Evolutionary conservation across 2,113 vertebrate species (phyloP).

Genomic region (Symphodus melops): DNA sequence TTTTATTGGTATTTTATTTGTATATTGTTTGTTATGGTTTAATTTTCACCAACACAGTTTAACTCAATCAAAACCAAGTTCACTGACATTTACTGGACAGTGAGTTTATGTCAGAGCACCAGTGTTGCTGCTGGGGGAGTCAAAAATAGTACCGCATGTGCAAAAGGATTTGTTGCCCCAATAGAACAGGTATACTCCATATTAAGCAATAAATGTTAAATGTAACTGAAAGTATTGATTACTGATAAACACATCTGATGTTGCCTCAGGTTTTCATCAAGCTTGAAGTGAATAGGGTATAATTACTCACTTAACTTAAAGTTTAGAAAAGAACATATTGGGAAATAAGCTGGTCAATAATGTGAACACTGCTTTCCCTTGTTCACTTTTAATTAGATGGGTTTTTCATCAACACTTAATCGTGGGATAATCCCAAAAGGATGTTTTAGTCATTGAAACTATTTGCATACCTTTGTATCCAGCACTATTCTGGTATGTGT

Average conservation of each 20-base stretch:
- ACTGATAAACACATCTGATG: not conserved
- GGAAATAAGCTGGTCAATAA: conserved; percentile 33
- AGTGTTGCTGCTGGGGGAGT: not conserved
- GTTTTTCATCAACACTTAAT: conserved; percentile 19
- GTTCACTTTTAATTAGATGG: conserved; percentile 60
- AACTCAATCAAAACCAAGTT: not conserved
- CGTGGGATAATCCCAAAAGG: conserved; percentile 32
- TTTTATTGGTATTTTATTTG: not conserved
- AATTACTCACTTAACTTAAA: conserved; percentile 13
- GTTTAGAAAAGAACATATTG: conserved; percentile 24
- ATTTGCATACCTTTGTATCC: conserved; percentile 36
- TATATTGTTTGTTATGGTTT: not conserved
- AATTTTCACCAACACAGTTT: not conserved
- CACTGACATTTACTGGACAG: too few species aligned
- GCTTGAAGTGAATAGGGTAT: conserved; percentile 22
- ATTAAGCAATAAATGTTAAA: too few species aligned
- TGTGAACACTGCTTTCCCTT: conserved; percentile 25
- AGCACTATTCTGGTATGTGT: not conserved
- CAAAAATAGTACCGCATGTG: too few species aligned
- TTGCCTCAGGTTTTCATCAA: conserved; percentile 14
- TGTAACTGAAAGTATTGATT: too few species aligned
- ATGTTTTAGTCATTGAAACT: conserved; percentile 16
- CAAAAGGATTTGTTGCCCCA: too few species aligned
- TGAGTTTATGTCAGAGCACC: not conserved
- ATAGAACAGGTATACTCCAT: too few species aligned